Percentiles rank a stretch among this genome's conserved stretches.
Conservation (phyloP, 2,797 vertebrate species). For the Danio tinwini region DNA sequence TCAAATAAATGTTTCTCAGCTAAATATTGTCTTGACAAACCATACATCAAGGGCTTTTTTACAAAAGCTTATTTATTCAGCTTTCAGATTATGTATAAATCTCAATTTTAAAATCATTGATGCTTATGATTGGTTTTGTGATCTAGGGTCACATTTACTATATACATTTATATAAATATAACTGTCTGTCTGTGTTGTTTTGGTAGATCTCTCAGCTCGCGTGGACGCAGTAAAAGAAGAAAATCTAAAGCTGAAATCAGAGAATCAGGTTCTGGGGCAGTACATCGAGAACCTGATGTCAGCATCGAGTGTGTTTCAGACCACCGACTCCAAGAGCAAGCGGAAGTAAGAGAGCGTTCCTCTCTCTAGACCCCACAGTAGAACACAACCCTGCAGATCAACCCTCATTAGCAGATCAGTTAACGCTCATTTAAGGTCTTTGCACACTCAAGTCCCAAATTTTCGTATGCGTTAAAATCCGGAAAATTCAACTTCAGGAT, state of each 20-base stretch:
- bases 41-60: too few relatives aligned
- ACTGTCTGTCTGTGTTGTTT: slow-evolving; percentile 3
- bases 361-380: slow-evolving; percentile 5
- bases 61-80: too few relatives aligned
- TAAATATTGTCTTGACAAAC: too few relatives aligned
- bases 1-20: too few relatives aligned
- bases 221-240: slow-evolving; percentile 99
- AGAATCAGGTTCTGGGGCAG: slow-evolving; percentile 99
- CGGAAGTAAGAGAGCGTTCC: slow-evolving; percentile 82
- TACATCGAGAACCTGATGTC: slow-evolving; percentile 99
- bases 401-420: slow-evolving; percentile 25
- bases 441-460: too few relatives aligned
- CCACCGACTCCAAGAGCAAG: slow-evolving; percentile 98
- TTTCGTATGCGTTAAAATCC: too few relatives aligned
- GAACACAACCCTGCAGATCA: background rate
- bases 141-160: too few relatives aligned
- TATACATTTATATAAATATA: too few relatives aligned
- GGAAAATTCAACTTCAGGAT: too few relatives aligned
- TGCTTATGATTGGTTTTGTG: too few relatives aligned
- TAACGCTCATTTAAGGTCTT: background rate
- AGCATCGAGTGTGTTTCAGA: slow-evolving; percentile 98
- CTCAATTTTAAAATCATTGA: too few relatives aligned
- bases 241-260: slow-evolving; percentile 98
- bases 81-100: too few relatives aligned
- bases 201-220: slow-evolving; percentile 91